Conservation (phyloP, 2,888 invertebrate genomes). For the Linnaemya vulpina region DNA sequence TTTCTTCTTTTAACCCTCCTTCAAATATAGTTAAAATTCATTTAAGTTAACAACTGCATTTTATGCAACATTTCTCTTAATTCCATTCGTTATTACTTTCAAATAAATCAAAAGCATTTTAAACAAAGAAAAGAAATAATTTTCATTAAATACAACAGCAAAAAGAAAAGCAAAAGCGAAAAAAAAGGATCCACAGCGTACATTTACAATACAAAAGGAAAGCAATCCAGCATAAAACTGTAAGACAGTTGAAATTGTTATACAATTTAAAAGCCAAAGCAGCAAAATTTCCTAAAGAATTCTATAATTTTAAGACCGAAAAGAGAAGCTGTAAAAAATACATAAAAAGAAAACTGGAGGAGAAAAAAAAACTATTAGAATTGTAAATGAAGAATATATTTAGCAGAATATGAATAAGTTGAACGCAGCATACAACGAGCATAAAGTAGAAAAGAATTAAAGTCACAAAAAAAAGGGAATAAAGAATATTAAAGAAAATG, state of each 20-base stretch:
- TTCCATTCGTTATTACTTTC: slow-evolving; percentile 37
- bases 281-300: slow-evolving; percentile 29
- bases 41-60: slow-evolving; percentile 50
- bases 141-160: slow-evolving; percentile 25
- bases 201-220: slow-evolving; percentile 27
- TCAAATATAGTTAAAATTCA: slow-evolving; percentile 11
- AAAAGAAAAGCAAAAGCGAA: not conserved
- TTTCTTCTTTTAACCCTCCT: not conserved
- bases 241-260: slow-evolving; percentile 33
- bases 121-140: slow-evolving; percentile 32
- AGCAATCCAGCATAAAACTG: slow-evolving; percentile 38
- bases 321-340: not conserved
- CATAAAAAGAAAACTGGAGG: not conserved
- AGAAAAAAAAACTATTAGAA: slow-evolving; percentile 55
- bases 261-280: slow-evolving; percentile 42
- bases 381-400: slow-evolving; percentile 63
- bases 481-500: slow-evolving; percentile 40
- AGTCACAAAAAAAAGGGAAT: slow-evolving; percentile 43
- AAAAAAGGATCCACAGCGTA: not conserved
- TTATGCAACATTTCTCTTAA: slow-evolving; percentile 53
- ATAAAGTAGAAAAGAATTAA: slow-evolving; percentile 48
- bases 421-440: slow-evolving; percentile 14
- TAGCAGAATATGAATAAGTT: slow-evolving; percentile 36
- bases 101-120: slow-evolving; percentile 33
- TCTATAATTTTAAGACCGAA: slow-evolving; percentile 38